A percentile compares a stretch with the other conserved stretches of the same genome.
Conservation (phyloP, 2,888 invertebrate genomes). For the Habrosyne pyritoides region DNA sequence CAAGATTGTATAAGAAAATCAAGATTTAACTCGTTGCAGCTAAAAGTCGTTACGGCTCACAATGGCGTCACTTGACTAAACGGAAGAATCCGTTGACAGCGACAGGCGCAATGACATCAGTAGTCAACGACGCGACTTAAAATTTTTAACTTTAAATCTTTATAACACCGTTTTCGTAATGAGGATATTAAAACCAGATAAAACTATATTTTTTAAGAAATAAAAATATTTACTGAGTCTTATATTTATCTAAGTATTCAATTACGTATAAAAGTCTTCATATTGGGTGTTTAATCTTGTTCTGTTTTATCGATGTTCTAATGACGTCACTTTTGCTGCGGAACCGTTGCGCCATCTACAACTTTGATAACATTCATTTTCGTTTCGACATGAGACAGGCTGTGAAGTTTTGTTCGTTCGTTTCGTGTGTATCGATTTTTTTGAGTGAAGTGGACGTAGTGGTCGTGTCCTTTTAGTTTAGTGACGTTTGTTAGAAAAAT, state of each 20-base stretch:
- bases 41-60: constrained; percentile 91
- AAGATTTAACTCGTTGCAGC: constrained; percentile 86
- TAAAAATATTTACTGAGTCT: neutral
- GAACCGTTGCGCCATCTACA: constrained; percentile 65
- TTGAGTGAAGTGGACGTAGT: constrained; percentile 87
- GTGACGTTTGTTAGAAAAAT: constrained; percentile 88
- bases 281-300: constrained; percentile 19
- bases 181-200: too few relatives aligned
- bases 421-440: constrained; percentile 89
- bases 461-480: constrained; percentile 88
- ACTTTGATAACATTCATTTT: constrained; percentile 48
- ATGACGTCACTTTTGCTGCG: constrained; percentile 61
- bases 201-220: neutral
- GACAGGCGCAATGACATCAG: constrained; percentile 43
- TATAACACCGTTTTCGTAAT: too few relatives aligned
- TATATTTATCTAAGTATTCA: neutral
- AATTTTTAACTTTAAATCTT: too few relatives aligned
- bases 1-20: constrained; percentile 87
- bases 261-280: neutral
- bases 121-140: constrained; percentile 40
- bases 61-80: constrained; percentile 90
- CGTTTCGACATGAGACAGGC: constrained; percentile 73
- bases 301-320: constrained; percentile 59
- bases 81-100: constrained; percentile 68
- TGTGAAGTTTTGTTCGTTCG: constrained; percentile 84